Evolutionary conservation across 2,797 vertebrate species (phyloP).

Genomic region (Cheirogaleus major): DNA sequence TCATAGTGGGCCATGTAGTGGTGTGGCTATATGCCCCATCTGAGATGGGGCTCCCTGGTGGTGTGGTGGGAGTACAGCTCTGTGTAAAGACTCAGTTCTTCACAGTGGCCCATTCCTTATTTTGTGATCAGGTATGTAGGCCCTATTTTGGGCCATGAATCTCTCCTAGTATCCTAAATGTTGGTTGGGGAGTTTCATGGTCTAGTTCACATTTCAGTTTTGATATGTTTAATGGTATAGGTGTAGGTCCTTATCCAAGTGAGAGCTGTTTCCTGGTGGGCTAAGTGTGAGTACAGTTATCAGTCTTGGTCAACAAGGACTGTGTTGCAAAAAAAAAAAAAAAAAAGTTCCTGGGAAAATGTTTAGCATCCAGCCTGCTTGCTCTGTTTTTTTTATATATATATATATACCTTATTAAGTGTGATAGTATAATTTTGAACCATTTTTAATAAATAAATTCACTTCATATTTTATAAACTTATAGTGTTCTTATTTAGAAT

Average conservation of each 20-base stretch:
- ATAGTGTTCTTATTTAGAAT: slow-evolving; percentile 9
- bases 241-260: not conserved
- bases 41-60: not conserved
- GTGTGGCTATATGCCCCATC: not conserved
- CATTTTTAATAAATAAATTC: slow-evolving; percentile 7
- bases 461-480: slow-evolving; percentile 11
- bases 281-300: not conserved
- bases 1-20: not conserved
- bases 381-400: not conserved
- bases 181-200: not conserved
- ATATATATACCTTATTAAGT: not conserved
- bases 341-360: not conserved
- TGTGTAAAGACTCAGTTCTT: not conserved
- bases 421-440: not conserved
- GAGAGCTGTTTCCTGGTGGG: not conserved
- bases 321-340: not conserved
- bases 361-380: not conserved
- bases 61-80: not conserved
- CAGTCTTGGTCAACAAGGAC: not conserved
- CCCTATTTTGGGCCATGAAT: not conserved
- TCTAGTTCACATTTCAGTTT: not conserved
- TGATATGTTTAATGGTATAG: not conserved
- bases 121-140: not conserved
- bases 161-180: not conserved
- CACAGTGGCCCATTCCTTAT: not conserved